These are phyloP conservation scores for Acromyrmex heyeri DNA, from an alignment of 1,140 invertebrate species.

Conservation along the genomic window DNA sequence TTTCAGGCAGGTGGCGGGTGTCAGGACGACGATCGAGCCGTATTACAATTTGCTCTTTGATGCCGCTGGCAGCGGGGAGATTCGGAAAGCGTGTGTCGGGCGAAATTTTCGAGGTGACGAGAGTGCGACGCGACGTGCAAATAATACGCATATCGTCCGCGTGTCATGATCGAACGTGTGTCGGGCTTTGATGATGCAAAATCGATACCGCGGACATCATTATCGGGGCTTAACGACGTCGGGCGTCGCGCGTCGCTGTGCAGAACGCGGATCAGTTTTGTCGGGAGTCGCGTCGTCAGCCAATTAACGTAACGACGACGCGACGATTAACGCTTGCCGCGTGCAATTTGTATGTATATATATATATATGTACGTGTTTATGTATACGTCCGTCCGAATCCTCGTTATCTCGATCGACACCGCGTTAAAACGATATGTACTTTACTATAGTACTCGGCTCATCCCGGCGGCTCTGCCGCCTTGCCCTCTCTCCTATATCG, in stretches of 20 bases:
- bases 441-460: constrained; percentile 63
- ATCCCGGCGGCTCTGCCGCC: constrained; percentile 12
- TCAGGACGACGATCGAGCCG: constrained; percentile 36
- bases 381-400: constrained; percentile 34
- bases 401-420: constrained; percentile 36
- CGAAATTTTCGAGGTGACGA: constrained; percentile 62
- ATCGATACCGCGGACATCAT: constrained; percentile 65
- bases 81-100: constrained; percentile 47
- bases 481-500: constrained; percentile 1
- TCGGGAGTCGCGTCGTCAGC: constrained; percentile 37
- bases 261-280: constrained; percentile 46
- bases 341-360: constrained; percentile 3
- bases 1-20: constrained; percentile 23
- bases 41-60: constrained; percentile 63
- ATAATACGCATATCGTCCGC: constrained; percentile 32
- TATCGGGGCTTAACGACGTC: constrained; percentile 55
- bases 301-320: constrained; percentile 56
- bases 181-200: constrained; percentile 64
- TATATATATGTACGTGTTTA: too few species aligned
- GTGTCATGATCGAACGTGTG: constrained; percentile 44
- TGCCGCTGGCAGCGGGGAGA: neutral
- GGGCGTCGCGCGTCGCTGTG: constrained; percentile 22
- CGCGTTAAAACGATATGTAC: constrained; percentile 39
- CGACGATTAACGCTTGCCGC: constrained; percentile 43
- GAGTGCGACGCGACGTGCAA: constrained; percentile 48